Base-by-base conservation (phyloP, 2,797 vertebrate species). In the Sebastes oblongus region DNA sequence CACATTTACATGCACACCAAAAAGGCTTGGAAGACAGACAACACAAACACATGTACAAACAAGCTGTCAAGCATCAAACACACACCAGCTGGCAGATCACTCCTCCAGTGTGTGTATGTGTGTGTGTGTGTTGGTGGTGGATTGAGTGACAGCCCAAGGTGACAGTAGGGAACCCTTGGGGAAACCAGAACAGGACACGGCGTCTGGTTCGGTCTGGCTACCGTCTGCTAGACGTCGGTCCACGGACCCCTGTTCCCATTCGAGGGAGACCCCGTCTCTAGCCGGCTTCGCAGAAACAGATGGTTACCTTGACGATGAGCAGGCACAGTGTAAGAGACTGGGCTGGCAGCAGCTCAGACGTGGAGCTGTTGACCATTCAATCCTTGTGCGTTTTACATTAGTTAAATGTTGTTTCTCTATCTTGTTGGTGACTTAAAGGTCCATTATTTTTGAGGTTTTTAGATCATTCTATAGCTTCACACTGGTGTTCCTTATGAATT, bases 111-210 rank as follows among this genome's bases (percentile, higher is more conserved):
- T 79, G 67, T 67, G 59, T 32, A 39, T n/a, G 58, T 46, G 72
- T 62, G 65, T 77, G 46, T n/a, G 58, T 46, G 72, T 62, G 65
- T 77, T 39, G 42, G 65, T 54, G 56, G 61, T 39, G 36, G 77
- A 86, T 80, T 92, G 91, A 94, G 88, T 93, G 93, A 94, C 93
- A 92, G 86, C 76, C 77, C 75, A 84, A 86, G 90, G 87, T 90
- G 90, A 81, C 75, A 74, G 62, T 32, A 36, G 34, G 58, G 64
- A 80, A 74, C 87, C 88, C 89, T 73, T 73, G 52, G 86, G 91
- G 88, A 86, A 86, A 83, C 77, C 62, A 74, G 85, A 92, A 88
- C 86, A 92, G 80, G 88, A 90, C 86, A 82, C 78, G 78, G 83
- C 77, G 91, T 92, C 92, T 93, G 91, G 80, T 93, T 91, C 65